These are phyloP conservation scores for Ylistrum balloti DNA, from an alignment of 1,140 invertebrate genomes.

Conservation along the genomic window DNA sequence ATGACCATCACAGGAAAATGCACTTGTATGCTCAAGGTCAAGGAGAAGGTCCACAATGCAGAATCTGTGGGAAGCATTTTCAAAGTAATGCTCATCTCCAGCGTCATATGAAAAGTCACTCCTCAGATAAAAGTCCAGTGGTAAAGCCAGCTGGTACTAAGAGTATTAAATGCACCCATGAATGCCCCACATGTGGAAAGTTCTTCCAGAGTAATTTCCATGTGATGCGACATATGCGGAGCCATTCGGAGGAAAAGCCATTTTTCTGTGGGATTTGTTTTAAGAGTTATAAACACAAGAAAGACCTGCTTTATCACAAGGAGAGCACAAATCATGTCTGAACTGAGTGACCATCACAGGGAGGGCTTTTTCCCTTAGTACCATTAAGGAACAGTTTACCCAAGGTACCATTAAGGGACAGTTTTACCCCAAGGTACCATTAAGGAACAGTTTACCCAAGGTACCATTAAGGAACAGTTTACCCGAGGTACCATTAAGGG, in stretches of 20 bases:
- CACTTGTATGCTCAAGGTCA: background rate
- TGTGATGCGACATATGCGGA: background rate
- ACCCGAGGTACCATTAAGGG: too few species aligned
- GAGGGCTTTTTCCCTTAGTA: too few species aligned
- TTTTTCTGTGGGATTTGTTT: background rate
- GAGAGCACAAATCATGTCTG: slow-evolving; percentile 4
- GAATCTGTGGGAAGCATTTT: background rate
- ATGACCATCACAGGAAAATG: background rate
- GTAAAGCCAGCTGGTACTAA: background rate
- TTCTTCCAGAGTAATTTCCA: background rate
- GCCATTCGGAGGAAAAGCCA: background rate
- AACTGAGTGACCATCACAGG: background rate
- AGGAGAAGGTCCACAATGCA: background rate
- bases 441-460: too few species aligned
- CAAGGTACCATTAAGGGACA: too few species aligned
- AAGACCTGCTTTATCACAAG: background rate
- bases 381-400: too few species aligned
- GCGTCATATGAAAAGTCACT: background rate
- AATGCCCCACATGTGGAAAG: background rate
- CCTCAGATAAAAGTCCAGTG: background rate
- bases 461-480: too few species aligned
- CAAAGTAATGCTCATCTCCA: background rate
- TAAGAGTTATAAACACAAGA: slow-evolving; percentile 13
- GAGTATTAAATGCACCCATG: background rate
- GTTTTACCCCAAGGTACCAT: background rate